Evolutionary conservation across 2,113 vertebrate genomes (phyloP).

Genomic region (Martes martes): DNA sequence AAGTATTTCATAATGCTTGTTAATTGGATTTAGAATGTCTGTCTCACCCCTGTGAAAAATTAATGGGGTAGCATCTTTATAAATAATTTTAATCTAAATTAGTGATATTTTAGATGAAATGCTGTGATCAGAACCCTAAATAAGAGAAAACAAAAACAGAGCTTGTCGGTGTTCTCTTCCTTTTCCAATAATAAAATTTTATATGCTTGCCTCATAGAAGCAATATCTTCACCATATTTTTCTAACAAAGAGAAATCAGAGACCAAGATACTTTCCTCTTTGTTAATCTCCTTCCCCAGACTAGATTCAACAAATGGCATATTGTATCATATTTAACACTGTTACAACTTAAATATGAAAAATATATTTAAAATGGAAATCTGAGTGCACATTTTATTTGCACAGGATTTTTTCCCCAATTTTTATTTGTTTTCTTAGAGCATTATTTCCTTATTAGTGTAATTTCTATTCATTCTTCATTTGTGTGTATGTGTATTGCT

Average conservation of each 20-base stretch:
- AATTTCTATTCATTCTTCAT: neutral
- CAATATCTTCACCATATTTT: neutral
- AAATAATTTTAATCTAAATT: neutral
- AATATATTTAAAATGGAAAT: conserved; percentile 7
- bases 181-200: neutral
- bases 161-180: neutral
- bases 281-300: neutral
- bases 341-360: neutral
- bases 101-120: neutral
- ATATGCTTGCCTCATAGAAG: neutral
- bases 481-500: neutral
- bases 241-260: neutral
- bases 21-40: neutral
- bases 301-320: neutral
- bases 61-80: neutral
- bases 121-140: neutral
- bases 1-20: neutral
- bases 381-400: neutral
- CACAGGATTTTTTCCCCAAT: neutral
- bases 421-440: neutral
- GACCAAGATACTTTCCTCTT: neutral
- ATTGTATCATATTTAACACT: neutral
- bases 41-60: neutral
- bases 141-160: neutral
- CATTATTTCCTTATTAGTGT: neutral